A percentile compares a stretch with the other conserved stretches of the same genome.
phyloP scores from a whole-genome alignment of 2,113 vertebrate species.

The Pseudopodoces humilis region DNA sequence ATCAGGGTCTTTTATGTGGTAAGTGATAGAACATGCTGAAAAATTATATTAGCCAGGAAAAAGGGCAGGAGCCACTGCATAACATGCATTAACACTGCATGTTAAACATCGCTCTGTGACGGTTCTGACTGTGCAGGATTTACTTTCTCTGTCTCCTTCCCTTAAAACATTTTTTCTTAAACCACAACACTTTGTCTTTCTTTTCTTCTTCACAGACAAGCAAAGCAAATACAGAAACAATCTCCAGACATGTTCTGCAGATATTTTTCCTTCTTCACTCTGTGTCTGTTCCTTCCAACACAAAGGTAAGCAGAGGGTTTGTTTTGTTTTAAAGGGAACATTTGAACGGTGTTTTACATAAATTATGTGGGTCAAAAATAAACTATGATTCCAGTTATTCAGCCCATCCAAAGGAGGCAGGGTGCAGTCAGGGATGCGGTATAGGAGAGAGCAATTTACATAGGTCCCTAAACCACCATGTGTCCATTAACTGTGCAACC shows the following conservation, averaged over 20 bases:
- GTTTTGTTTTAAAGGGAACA: background rate
- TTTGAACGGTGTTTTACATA: background rate
- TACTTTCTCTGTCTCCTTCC: background rate
- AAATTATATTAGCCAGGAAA: background rate
- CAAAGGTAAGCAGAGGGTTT: constrained; percentile 48
- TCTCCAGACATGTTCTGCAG: constrained; percentile 57
- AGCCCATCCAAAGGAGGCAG: background rate
- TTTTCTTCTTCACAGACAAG: constrained; percentile 47
- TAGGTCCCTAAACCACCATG: background rate
- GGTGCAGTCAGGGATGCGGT: background rate
- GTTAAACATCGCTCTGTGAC: background rate
- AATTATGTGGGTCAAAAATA: background rate
- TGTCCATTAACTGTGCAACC: background rate
- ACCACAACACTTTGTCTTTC: background rate
- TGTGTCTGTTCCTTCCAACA: constrained; percentile 62
- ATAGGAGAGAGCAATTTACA: background rate
- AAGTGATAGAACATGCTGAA: background rate
- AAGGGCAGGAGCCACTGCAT: background rate
- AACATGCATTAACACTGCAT: too few species aligned
- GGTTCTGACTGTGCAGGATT: background rate
- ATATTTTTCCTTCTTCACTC: constrained; percentile 8
- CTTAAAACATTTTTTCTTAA: background rate
- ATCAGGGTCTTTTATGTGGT: background rate
- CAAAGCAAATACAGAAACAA: background rate
- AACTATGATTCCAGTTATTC: background rate